A percentile compares a stretch with the other conserved stretches of the same genome.
Evolutionary conservation across 2,113 vertebrate species (phyloP).

Genomic region (Gasterosteus nipponicus): DNA sequence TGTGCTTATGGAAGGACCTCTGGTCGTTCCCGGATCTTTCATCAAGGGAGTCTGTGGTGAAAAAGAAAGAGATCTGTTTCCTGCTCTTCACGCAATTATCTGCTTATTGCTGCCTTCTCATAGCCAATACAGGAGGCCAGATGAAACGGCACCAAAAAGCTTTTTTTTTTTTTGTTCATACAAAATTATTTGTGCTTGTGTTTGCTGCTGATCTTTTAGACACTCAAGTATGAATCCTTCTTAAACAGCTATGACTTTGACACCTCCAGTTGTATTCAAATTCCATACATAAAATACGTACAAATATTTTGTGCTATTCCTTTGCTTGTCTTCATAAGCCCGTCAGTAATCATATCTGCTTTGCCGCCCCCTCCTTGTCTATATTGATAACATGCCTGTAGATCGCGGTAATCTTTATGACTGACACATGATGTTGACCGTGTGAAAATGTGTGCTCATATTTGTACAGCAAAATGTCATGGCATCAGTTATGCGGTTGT

Average conservation of each 20-base stretch:
- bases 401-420: not conserved
- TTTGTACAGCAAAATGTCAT: constrained; percentile 17
- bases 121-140: not conserved
- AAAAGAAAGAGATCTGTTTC: constrained; percentile 5
- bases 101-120: not conserved
- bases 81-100: not conserved
- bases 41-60: not conserved
- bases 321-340: not conserved
- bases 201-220: not conserved
- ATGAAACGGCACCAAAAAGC: not conserved
- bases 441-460: not conserved
- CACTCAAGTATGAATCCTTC: not conserved
- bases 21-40: not conserved
- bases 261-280: not conserved
- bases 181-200: not conserved
- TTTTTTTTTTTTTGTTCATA: too few relatives aligned
- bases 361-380: not conserved
- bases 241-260: constrained; percentile 9
- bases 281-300: constrained; percentile 24
- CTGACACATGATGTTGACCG: not conserved
- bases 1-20: not conserved
- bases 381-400: constrained; percentile 2
- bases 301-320: not conserved
- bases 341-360: not conserved
- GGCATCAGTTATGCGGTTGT: not conserved